phyloP scores from a whole-genome alignment of 30 jellyfish, hydroid and myxozoan species.

The Hydractinia symbiolongicarpus region DNA sequence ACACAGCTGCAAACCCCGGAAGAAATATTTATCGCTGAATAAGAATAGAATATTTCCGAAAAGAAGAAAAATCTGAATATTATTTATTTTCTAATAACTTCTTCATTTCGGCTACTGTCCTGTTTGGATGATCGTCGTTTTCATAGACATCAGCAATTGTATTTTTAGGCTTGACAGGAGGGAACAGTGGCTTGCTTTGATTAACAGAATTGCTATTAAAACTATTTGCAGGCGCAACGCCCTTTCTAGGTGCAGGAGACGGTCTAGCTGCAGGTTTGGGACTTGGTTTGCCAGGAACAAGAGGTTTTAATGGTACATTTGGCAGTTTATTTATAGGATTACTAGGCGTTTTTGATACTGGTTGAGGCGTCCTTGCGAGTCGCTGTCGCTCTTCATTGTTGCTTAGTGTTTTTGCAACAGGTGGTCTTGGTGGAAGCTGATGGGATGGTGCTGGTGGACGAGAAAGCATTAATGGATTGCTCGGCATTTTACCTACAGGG shows the following conservation, averaged over 20 bases:
- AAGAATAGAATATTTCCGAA: no score
- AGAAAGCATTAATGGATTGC: background rate
- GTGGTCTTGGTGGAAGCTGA: background rate
- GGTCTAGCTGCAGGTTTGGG: conserved; percentile 26
- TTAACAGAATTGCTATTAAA: no score
- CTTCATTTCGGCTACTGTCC: no score
- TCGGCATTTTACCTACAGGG: background rate
- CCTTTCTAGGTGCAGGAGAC: conserved; percentile 7
- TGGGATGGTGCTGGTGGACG: background rate
- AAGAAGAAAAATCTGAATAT: no score
- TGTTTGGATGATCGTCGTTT: no score
- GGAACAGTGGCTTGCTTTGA: background rate
- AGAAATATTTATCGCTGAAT: no score
- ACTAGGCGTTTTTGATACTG: background rate
- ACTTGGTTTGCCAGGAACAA: background rate
- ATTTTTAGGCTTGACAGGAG: background rate
- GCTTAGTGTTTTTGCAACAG: conserved; percentile 3
- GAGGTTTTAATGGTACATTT: no score
- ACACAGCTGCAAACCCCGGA: no score
- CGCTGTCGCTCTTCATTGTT: background rate
- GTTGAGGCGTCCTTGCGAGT: background rate
- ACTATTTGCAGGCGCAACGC: background rate
- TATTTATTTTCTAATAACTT: no score
- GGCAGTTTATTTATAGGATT: background rate
- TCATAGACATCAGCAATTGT: no score